phyloP scores from a whole-genome alignment of 2,113 vertebrate species.

The Poeciliopsis turrubarensis region DNA sequence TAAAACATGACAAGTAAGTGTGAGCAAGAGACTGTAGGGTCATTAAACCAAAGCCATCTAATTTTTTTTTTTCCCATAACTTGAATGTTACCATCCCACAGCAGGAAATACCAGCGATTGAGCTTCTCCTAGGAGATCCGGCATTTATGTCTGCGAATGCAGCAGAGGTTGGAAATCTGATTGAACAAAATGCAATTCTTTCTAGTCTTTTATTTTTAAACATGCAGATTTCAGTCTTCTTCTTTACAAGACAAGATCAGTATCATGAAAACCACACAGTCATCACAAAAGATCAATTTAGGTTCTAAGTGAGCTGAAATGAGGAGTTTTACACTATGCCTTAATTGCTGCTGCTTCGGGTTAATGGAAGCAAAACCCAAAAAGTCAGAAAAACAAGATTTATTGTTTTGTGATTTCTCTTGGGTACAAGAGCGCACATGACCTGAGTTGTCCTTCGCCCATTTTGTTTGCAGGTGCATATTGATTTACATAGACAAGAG shows the following conservation, averaged over 20 bases:
- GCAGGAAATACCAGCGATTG: conserved; percentile 70
- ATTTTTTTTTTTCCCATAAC: conserved; percentile 58
- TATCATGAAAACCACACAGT: no score
- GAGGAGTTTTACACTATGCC: neutral
- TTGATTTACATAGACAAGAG: neutral
- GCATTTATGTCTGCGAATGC: conserved; percentile 61
- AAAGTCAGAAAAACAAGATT: neutral
- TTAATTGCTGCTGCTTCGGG: neutral
- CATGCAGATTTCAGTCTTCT: conserved; percentile 3
- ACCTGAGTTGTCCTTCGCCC: neutral
- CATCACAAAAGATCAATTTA: neutral
- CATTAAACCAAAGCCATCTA: conserved; percentile 63
- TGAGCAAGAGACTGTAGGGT: conserved; percentile 9
- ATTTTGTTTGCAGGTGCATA: neutral
- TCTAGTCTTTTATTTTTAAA: conserved; percentile 10
- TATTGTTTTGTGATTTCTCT: neutral
- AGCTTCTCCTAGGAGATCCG: conserved; percentile 49
- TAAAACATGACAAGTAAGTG: neutral
- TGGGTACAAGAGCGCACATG: neutral
- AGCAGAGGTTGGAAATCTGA: conserved; percentile 64
- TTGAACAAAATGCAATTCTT: conserved; percentile 63
- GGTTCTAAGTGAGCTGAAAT: neutral
- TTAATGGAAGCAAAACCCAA: neutral
- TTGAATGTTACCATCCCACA: conserved; percentile 58
- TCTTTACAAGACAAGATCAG: neutral